Conservation (phyloP, 64 coral and sea anemone species). For the Trachythela sp. region DNA sequence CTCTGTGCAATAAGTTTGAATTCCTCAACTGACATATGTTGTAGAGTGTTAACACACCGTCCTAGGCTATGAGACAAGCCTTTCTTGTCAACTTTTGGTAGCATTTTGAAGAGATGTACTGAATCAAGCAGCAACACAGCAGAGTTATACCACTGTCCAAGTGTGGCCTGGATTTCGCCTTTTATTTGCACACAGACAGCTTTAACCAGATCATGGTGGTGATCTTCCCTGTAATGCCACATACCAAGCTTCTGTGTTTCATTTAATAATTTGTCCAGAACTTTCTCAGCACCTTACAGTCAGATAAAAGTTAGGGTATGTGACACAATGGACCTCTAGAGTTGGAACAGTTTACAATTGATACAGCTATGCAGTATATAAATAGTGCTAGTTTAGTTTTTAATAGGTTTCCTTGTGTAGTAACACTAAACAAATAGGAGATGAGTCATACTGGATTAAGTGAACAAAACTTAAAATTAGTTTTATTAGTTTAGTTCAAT, state of each 20-base stretch:
- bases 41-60: constrained; percentile 41
- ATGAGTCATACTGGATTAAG: too few relatives aligned
- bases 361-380: too few relatives aligned
- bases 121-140: constrained; percentile 64
- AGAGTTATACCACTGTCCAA: constrained; percentile 58
- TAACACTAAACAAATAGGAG: too few relatives aligned
- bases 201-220: constrained; percentile 64
- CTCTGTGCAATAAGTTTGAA: constrained; percentile 43
- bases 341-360: too few relatives aligned
- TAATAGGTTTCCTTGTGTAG: too few relatives aligned
- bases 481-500: too few relatives aligned
- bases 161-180: constrained; percentile 82
- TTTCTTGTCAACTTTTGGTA: constrained; percentile 75
- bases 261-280: constrained; percentile 59
- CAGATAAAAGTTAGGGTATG: too few relatives aligned
- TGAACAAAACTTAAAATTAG: too few relatives aligned
- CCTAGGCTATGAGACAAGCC: not conserved
- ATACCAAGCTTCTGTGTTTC: constrained; percentile 53
- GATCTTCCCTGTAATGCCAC: constrained; percentile 65
- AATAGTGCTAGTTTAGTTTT: too few relatives aligned
- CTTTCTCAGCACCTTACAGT: constrained; percentile 77
- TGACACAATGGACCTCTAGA: too few relatives aligned
- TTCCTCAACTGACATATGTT: constrained; percentile 58
- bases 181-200: constrained; percentile 91
- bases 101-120: constrained; percentile 41